phyloP scores from a whole-genome alignment of 1,140 invertebrate species.

The Drosophila paulistorum region DNA sequence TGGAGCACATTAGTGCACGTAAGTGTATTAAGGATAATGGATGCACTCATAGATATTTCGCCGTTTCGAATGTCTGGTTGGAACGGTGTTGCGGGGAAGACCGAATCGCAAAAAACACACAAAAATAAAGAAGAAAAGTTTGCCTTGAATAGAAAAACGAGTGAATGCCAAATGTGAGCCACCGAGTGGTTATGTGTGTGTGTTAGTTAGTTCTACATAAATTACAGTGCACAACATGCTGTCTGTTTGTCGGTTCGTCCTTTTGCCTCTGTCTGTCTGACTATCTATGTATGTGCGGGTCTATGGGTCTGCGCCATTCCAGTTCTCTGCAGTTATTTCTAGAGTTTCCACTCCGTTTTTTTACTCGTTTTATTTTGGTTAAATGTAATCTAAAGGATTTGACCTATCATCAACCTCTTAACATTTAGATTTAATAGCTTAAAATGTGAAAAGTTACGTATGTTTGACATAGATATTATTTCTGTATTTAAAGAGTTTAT shows the following conservation, averaged over 20 bases:
- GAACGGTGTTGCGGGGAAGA: not conserved
- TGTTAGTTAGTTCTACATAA: conserved; percentile 22
- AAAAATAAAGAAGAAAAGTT: conserved; percentile 23
- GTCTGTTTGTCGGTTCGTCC: conserved; percentile 8
- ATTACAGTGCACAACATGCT: conserved; percentile 17
- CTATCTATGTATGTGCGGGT: conserved; percentile 12
- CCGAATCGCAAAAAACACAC: conserved; percentile 25
- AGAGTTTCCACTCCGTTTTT: not conserved
- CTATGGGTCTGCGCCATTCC: conserved; percentile 12
- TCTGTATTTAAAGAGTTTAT: not conserved
- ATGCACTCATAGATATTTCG: conserved; percentile 78
- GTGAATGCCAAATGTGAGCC: conserved; percentile 20
- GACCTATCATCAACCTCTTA: conserved; percentile 13
- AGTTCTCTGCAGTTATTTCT: conserved; percentile 12
- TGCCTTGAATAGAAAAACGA: conserved; percentile 24
- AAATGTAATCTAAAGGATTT: conserved; percentile 12
- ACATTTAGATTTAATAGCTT: conserved; percentile 14
- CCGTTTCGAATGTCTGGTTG: conserved; percentile 36
- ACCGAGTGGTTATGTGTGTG: conserved; percentile 1
- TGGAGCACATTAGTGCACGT: conserved; percentile 79
- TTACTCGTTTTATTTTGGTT: not conserved
- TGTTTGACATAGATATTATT: not conserved
- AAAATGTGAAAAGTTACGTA: not conserved
- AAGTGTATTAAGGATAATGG: conserved; percentile 81
- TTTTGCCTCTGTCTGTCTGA: conserved; percentile 17